phyloP scores from a whole-genome alignment of 30 jellyfish, hydroid and myxozoan species.

The Aurelia sp. region DNA sequence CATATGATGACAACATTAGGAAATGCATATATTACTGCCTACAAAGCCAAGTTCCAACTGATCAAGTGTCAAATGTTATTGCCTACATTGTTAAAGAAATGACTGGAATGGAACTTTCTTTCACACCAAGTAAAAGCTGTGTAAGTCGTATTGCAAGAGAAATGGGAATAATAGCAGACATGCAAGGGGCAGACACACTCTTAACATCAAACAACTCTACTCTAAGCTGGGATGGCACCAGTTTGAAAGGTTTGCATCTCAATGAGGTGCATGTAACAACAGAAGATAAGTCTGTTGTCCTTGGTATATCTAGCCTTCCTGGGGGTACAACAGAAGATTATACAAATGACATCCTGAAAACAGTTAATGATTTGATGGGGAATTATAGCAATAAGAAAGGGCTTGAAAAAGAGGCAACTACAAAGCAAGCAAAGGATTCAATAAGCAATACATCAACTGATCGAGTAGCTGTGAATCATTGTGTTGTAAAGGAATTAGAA shows the following conservation, averaged over 20 bases:
- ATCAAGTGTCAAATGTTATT: not conserved
- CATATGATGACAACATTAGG: slow-evolving; percentile 2
- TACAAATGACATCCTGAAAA: slow-evolving; percentile 1
- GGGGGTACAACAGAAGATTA: slow-evolving; percentile 29
- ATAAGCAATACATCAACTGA: slow-evolving; percentile 20
- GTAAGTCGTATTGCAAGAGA: slow-evolving; percentile 16
- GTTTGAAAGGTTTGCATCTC: slow-evolving; percentile 21
- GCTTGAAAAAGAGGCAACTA: not conserved
- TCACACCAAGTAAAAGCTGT: not conserved
- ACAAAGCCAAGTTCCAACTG: slow-evolving; percentile 19
- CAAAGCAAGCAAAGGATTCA: slow-evolving; percentile 3
- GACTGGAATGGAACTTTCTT: slow-evolving; percentile 14
- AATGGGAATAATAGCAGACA: slow-evolving; percentile 21
- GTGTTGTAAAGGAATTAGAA: slow-evolving; percentile 11
- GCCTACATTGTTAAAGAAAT: slow-evolving; percentile 3
- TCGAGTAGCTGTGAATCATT: slow-evolving; percentile 38
- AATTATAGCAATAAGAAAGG: slow-evolving; percentile 2
- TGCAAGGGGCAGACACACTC: slow-evolving; percentile 9
- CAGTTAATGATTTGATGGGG: slow-evolving; percentile 20
- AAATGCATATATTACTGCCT: slow-evolving; percentile 50
- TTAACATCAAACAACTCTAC: not conserved
- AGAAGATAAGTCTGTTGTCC: not conserved
- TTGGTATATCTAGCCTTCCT: slow-evolving; percentile 21
- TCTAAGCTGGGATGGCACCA: slow-evolving; percentile 19
- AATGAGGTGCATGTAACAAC: slow-evolving; percentile 43